Evolutionary conservation across 1,140 invertebrate species (phyloP), one percentile per base, ranked within the genome.

Genomic region (Chironomus striatipennis): DNA sequence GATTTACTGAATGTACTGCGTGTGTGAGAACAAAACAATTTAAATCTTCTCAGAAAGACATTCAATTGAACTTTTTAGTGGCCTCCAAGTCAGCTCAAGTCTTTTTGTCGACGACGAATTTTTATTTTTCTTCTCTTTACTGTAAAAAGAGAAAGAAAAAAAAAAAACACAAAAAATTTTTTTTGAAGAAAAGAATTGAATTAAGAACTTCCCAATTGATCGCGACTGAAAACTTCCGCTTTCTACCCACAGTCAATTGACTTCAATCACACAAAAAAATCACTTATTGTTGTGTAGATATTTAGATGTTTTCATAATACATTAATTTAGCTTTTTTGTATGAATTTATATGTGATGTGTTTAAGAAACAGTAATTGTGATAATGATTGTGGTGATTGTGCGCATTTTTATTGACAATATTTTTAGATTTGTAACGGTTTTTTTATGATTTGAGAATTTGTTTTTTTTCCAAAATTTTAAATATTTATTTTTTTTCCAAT

Each of bases 161-260:
- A 34, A n/a, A n/a, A n/a, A n/a, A n/a, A n/a, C n/a, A n/a, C n/a
- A n/a, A n/a, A n/a, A n/a, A n/a, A n/a, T n/a, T n/a, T n/a, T n/a
- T 47, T 57, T 12, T n/a, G 15, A 57, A 57, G 47, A 57, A 57
- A 57, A 57, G 47, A 57, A 57, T 57, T 57, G 47, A 57, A 57
- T 57, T 57, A 57, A 57, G 47, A 57, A 57, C 47, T 57, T 57
- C 47, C 47, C 47, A 57, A 57, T 57, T 57, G 47, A 57, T 57
- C 47, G 12, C 12, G 47, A 57, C 47, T 57, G 47, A 57, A 57
- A 57, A 57, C 47, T 57, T 57, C 47, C 47, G 47, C 47, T 57
- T 57, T 12, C 47, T 57, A n/a, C 47, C 47, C 47, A 57, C 47
- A 57, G 47, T 57, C 47, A 57, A 57, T 57, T 57, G 47, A 57